phyloP scores from a whole-genome alignment of 2,888 invertebrate genomes.

The Drosophila falleni region DNA sequence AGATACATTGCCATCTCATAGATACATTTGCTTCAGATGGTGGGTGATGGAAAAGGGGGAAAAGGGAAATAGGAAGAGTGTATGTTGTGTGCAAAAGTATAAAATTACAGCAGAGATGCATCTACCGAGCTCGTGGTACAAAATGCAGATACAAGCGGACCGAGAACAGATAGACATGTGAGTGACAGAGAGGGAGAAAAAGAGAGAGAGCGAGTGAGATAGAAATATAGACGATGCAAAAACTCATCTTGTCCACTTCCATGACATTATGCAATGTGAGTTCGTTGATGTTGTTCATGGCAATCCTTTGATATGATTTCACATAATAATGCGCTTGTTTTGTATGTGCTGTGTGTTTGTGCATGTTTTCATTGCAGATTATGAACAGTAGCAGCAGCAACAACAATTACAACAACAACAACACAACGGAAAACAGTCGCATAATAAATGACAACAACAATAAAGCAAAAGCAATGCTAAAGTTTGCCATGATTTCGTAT shows the following conservation, averaged over 20 bases:
- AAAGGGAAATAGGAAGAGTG: neutral
- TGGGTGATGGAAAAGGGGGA: neutral
- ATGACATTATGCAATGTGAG: constrained; percentile 74
- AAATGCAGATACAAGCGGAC: constrained; percentile 20
- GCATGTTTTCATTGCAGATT: constrained; percentile 77
- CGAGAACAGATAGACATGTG: neutral
- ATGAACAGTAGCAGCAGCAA: constrained; percentile 61
- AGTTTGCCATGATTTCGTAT: constrained; percentile 74
- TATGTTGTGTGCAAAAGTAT: constrained; percentile 47
- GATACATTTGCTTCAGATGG: constrained; percentile 48
- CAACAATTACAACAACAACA: constrained; percentile 32
- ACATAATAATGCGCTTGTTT: constrained; percentile 67
- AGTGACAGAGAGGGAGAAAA: neutral
- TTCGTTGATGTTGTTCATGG: constrained; percentile 61
- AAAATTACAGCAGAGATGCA: constrained; percentile 64
- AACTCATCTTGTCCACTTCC: constrained; percentile 34
- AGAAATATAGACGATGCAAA: constrained; percentile 10
- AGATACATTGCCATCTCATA: constrained; percentile 47
- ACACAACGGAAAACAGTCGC: constrained; percentile 42
- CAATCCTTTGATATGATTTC: constrained; percentile 80
- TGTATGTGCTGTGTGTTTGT: constrained; percentile 29
- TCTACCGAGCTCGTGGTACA: constrained; percentile 27
- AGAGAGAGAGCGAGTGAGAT: neutral
- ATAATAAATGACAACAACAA: constrained; percentile 57
- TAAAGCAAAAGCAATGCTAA: constrained; percentile 57